These are phyloP conservation scores for Harpagifer antarcticus DNA, from an alignment of 2,797 vertebrate genomes.

Conservation along the genomic window DNA sequence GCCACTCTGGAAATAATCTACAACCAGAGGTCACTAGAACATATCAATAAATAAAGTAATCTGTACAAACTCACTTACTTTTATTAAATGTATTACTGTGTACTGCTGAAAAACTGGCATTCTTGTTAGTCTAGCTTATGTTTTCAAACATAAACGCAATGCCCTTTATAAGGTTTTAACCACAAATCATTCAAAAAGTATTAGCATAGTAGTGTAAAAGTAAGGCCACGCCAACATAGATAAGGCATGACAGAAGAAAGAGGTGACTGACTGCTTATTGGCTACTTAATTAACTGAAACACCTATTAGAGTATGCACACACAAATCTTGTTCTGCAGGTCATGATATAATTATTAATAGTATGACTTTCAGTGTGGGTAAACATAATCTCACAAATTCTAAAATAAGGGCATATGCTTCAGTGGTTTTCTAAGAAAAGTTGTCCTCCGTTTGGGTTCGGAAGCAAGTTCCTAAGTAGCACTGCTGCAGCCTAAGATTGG, in stretches of 20 bases:
- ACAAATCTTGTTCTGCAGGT: conserved; percentile 1
- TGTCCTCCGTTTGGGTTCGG: not conserved
- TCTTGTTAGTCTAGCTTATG: no score
- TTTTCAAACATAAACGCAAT: not conserved
- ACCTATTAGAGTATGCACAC: conserved; percentile 8
- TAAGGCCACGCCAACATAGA: not conserved
- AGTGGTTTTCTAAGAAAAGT: not conserved
- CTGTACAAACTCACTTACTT: not conserved
- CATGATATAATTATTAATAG: not conserved
- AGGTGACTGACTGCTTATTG: not conserved
- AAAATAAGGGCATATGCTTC: not conserved
- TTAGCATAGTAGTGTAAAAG: not conserved
- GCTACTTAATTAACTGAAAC: not conserved
- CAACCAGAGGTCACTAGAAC: conserved; percentile 12
- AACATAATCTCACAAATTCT: not conserved
- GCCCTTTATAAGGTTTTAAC: not conserved
- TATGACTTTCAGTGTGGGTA: not conserved
- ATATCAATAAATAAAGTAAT: no score
- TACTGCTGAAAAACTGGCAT: not conserved
- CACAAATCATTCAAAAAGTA: no score
- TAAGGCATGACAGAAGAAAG: not conserved
- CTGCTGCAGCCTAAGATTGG: not conserved
- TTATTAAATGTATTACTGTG: not conserved
- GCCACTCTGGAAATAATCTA: conserved; percentile 32
- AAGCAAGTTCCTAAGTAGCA: not conserved